A percentile compares a stretch with the other conserved stretches of the same genome.
Conservation (phyloP, 2,797 vertebrate species). For the Synaphobranchus kaupii region DNA sequence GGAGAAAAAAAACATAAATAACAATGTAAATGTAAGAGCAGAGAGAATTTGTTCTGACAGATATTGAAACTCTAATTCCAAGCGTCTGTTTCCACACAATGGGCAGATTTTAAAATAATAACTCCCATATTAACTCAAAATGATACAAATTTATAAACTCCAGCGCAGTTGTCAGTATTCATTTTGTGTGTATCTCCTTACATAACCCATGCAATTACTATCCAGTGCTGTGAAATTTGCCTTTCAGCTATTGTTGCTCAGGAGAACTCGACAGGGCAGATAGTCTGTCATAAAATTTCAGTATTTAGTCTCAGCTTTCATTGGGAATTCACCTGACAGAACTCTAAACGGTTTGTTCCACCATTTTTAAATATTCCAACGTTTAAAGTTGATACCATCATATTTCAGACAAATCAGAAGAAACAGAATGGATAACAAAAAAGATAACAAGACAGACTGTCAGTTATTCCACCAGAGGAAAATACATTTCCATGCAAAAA, state of each 20-base stretch:
- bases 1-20: neutral
- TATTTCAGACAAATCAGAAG: constrained; percentile 1
- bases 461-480: neutral
- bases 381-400: neutral
- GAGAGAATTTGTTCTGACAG: neutral
- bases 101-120: constrained; percentile 8
- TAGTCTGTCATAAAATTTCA: constrained; percentile 8
- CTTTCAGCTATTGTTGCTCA: neutral
- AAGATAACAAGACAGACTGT: neutral
- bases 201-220: neutral
- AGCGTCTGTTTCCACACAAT: neutral
- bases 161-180: constrained; percentile 6
- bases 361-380: neutral
- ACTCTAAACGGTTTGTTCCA: neutral
- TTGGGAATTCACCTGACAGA: constrained; percentile 9
- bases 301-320: neutral
- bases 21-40: neutral
- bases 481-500: neutral
- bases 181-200: neutral
- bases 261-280: neutral
- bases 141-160: constrained; percentile 5
- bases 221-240: constrained; percentile 8
- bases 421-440: neutral
- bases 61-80: neutral
- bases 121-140: constrained; percentile 6